Base-by-base conservation (phyloP, 2,113 vertebrate species). In the Leucoraja erinaceus region DNA sequence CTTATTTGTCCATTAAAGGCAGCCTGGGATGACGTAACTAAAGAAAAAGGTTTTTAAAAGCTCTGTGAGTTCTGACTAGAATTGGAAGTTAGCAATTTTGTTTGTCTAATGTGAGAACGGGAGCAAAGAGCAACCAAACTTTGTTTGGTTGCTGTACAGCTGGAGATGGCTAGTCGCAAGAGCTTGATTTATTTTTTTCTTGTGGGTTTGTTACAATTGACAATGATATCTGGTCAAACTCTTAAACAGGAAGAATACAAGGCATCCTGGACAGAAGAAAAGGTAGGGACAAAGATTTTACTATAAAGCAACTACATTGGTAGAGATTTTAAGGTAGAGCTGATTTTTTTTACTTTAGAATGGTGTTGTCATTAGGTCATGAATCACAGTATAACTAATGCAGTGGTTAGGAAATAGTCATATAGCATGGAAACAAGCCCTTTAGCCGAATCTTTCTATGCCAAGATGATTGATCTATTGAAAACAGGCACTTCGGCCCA, bases 251-350 rank as follows among this genome's bases (percentile, higher is more conserved):
- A 63, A 11, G 61, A 70, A 70, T 84, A 84, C 10, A 61, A 84
- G 28, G 54, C 81, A 84, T 7, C 88, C 66, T 90, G 88, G 88
- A 90, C 31, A 33, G 88, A 90, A 68, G 88, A 90, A 90, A 90
- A 90, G 88, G 88, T 90, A 90, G 20, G 20, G 63, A 11, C n/a
- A 20, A 3, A 68, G 63, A 11, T 90, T 63, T 90, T n/a, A 70
- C 66, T 68, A n/a, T 90, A 10, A 4, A 66, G 16, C 31, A 31
- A 33, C 47, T 68, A 54, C 9, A 54, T 59, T 11, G 25, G 47
- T 54, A 84, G 25, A 75, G 6, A 12, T 90, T 90, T 63, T 66
- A 90, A 90, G 66, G 63, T 90, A 5, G 14, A 70, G n/a, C 0
- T 11, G 16, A 25, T 18, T 31, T 2, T 66, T 68, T 90, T 22